Evolutionary conservation across 2,888 invertebrate genomes (phyloP).

Genomic region (Idaea biselata): DNA sequence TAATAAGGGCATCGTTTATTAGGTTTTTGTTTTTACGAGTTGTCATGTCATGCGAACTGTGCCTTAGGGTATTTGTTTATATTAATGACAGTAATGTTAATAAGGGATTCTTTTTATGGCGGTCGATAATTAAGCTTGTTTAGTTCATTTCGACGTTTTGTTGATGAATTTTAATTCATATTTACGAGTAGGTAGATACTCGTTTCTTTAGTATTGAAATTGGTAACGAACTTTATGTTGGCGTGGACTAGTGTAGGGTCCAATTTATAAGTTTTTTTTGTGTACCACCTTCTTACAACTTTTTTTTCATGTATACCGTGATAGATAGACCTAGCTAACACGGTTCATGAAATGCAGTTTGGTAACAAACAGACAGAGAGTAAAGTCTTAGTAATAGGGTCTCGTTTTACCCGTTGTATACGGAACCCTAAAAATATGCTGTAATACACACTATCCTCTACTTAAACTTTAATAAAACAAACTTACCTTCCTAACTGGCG

Average conservation of each 20-base stretch:
- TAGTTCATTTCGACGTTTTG: neutral
- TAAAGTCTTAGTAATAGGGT: neutral
- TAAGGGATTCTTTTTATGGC: neutral
- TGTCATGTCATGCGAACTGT: slow-evolving; percentile 10
- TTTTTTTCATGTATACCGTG: too few species aligned
- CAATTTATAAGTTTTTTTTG: too few species aligned
- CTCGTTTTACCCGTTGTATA: too few species aligned
- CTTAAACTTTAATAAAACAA: neutral
- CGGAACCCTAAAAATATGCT: neutral
- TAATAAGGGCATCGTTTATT: slow-evolving; percentile 43
- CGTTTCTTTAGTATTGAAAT: too few species aligned
- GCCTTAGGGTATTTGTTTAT: neutral
- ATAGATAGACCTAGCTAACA: too few species aligned
- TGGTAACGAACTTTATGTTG: too few species aligned
- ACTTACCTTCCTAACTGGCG: neutral
- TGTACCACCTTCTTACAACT: too few species aligned
- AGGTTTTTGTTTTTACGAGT: slow-evolving; percentile 31
- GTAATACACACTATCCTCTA: neutral
- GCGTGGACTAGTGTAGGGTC: too few species aligned
- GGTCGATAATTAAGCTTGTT: neutral
- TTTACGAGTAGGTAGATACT: too few species aligned
- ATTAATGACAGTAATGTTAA: slow-evolving; percentile 1
- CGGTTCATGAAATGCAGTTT: too few species aligned
- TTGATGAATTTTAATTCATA: too few species aligned
- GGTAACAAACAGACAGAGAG: too few species aligned